Conservation (phyloP, 2,797 vertebrate species). For the Halcyon leucocephala region DNA sequence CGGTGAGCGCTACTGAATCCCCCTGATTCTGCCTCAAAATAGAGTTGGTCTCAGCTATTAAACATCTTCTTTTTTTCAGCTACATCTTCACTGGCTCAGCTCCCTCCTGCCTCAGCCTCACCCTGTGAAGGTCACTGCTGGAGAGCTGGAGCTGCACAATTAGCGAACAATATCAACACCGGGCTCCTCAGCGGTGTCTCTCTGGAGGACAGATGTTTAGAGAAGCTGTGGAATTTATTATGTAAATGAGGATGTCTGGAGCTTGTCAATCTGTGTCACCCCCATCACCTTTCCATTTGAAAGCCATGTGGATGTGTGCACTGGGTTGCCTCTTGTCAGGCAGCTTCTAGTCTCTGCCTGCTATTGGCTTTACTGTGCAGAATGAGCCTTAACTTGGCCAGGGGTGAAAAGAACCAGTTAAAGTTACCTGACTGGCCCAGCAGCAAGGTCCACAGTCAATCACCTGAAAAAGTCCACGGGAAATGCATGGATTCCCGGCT, state of each 20-base stretch:
- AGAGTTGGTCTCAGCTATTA: no score
- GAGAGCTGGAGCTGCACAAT: fast-evolving
- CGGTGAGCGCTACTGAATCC: no score
- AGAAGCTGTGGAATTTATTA: background rate
- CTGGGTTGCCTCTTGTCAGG: background rate
- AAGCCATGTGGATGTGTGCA: fast-evolving
- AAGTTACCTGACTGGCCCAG: background rate
- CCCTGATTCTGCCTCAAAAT: no score
- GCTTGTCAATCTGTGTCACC: no score
- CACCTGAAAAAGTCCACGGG: background rate
- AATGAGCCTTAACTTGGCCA: no score
- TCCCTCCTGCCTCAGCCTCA: background rate
- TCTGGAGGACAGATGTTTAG: background rate
- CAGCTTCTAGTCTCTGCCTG: background rate
- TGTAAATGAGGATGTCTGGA: background rate
- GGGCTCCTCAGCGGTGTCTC: background rate
- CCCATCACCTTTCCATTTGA: background rate
- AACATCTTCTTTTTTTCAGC: background rate
- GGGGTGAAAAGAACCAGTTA: background rate
- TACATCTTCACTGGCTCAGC: background rate
- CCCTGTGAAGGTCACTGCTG: fast-evolving
- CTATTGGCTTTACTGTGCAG: background rate
- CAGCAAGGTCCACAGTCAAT: background rate
- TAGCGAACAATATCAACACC: background rate
- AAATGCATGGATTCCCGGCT: background rate